phyloP scores from a whole-genome alignment of 2,888 invertebrate genomes.

The Mythimna ferrago region DNA sequence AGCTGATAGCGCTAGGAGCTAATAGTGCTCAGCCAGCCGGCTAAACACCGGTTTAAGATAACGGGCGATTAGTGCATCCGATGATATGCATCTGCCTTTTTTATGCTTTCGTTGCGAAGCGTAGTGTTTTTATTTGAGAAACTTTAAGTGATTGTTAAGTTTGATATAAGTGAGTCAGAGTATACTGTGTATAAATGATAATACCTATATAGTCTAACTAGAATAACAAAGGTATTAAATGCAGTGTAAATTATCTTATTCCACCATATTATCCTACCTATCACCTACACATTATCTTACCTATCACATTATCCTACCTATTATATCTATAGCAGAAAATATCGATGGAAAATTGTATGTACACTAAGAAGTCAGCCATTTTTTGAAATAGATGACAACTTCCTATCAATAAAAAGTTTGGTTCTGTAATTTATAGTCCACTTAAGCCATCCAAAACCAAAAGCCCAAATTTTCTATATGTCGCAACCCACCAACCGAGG shows the following conservation, averaged over 20 bases:
- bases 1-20: slow-evolving; percentile 64
- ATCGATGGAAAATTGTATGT: not conserved
- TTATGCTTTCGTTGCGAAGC: slow-evolving; percentile 44
- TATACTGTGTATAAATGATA: not conserved
- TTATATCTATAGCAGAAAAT: not conserved
- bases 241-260: too few relatives aligned
- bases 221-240: too few relatives aligned
- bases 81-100: slow-evolving; percentile 56
- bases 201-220: too few relatives aligned
- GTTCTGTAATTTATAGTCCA: too few relatives aligned
- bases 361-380: too few relatives aligned
- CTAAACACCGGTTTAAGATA: slow-evolving; percentile 80
- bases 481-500: too few relatives aligned
- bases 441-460: too few relatives aligned
- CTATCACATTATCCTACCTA: too few relatives aligned
- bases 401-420: too few relatives aligned
- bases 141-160: slow-evolving; percentile 15
- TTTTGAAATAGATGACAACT: too few relatives aligned
- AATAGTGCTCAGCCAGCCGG: slow-evolving; percentile 75
- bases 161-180: slow-evolving; percentile 3
- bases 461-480: too few relatives aligned
- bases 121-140: slow-evolving; percentile 15
- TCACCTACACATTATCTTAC: too few relatives aligned
- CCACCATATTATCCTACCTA: not conserved
- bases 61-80: slow-evolving; percentile 72